Evolutionary conservation across 53 echinoderm and acorn worm species (phyloP), one percentile per base, ranked within the genome.

Genomic region (Luidia sarsii): DNA sequence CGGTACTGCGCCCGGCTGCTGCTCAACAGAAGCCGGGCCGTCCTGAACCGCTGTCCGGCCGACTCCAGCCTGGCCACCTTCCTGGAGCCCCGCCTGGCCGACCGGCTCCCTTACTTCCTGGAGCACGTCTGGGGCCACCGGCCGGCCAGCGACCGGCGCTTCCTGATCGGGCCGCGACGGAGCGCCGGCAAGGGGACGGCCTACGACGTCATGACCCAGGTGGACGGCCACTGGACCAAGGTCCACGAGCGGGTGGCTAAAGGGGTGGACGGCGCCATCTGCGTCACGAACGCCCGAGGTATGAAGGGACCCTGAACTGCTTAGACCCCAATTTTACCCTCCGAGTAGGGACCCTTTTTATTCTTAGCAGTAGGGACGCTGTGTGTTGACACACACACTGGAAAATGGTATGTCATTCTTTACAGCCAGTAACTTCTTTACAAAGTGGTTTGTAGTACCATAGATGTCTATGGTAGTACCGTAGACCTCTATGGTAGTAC

Each of bases 231-330:
- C 61, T 77, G 77, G 77, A 61, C 18, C 41, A 43, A 60, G 46
- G 61, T 30, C 7, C 77, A 43, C 11, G 77, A 77, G 14, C 60
- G 60, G 45, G 61, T 46, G 16, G 77, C 48, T 2, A 18, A 39
- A n/a, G 41, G 36, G 21, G 56, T 90, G 3, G 74, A 85, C 27
- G 90, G 90, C 4, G 86, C 68, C 0, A 64, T 90, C 60, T 90
- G 90, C 53, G 86, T 82, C 19, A 67, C 31, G 35, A 19, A 59
- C 22, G 67, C 55, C 4, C 41, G 43, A 73, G 82, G 87, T 87
- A 18, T 9, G 19, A 9, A 7, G n/a, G n/a, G n/a, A n/a, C n/a
- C n/a, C n/a, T n/a, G n/a, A n/a, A n/a, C n/a, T n/a, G n/a, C n/a
- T n/a, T n/a, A n/a, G n/a, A n/a, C n/a, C n/a, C n/a, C n/a, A n/a